These are phyloP conservation scores for Xestoiulus laeticollis DNA, from an alignment of 2,888 invertebrate species.

Conservation along the genomic window DNA sequence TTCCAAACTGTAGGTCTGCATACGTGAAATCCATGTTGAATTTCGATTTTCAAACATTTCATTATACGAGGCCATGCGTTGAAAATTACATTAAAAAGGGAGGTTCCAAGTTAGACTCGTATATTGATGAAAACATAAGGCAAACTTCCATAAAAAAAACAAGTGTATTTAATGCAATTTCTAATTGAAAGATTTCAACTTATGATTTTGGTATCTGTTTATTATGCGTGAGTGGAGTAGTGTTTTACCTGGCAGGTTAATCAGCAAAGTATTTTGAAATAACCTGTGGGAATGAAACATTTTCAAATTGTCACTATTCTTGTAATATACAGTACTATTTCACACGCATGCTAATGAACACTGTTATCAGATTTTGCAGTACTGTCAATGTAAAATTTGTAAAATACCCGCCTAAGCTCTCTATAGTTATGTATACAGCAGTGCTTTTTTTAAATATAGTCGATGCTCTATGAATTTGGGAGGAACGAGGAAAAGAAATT, in stretches of 20 bases:
- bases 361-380: not conserved
- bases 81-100: constrained; percentile 24
- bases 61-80: not conserved
- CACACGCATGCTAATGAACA: not conserved
- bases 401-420: not conserved
- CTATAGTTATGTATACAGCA: too few species aligned
- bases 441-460: not conserved
- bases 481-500: constrained; percentile 26
- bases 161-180: not conserved
- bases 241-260: not conserved
- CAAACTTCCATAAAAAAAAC: constrained; percentile 2
- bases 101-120: not conserved
- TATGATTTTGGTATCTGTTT: not conserved
- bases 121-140: not conserved
- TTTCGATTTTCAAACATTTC: not conserved
- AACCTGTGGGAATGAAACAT: not conserved
- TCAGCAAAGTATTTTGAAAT: not conserved
- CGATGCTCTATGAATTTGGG: not conserved
- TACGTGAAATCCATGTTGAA: not conserved
- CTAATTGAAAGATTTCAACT: constrained; percentile 26
- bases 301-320: not conserved
- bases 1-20: not conserved
- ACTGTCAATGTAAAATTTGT: not conserved
- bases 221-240: not conserved
- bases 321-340: not conserved